phyloP scores from a whole-genome alignment of 2,797 vertebrate genomes.

The Phataginus tricuspis region DNA sequence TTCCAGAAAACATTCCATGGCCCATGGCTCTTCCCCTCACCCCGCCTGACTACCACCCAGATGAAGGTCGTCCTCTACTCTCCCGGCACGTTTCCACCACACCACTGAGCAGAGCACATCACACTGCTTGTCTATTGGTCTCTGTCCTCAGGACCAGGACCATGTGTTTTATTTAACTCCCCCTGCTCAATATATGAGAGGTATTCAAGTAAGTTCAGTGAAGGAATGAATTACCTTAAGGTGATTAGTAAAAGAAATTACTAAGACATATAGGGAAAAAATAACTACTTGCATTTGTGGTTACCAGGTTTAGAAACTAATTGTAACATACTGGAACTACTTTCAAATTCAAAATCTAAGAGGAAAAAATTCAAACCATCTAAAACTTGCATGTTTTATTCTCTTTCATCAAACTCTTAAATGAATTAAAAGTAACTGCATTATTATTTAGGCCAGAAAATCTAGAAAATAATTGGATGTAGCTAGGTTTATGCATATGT shows the following conservation, averaged over 20 bases:
- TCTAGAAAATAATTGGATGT: neutral
- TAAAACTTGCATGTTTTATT: neutral
- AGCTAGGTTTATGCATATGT: neutral
- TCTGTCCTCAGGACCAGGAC: neutral
- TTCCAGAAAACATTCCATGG: neutral
- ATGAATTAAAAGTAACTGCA: neutral
- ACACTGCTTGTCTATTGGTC: neutral
- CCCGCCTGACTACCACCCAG: neutral
- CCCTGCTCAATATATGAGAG: neutral
- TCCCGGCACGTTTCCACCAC: neutral
- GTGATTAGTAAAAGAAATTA: neutral
- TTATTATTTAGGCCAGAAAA: neutral
- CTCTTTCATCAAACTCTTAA: neutral
- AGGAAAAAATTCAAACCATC: neutral
- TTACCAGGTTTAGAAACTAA: neutral
- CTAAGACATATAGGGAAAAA: neutral
- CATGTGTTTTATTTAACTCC: neutral
- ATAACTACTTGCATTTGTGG: neutral
- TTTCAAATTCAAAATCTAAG: constrained; percentile 25
- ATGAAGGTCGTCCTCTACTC: neutral
- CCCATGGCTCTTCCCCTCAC: neutral
- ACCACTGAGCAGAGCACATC: neutral
- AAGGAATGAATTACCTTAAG: neutral
- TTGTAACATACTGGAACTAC: neutral
- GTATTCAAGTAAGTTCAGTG: neutral